A percentile compares a stretch with the other conserved stretches of the same genome.
These are phyloP conservation scores for Ciconia stormi DNA, from an alignment of 2,113 vertebrate genomes.

Conservation along the genomic window DNA sequence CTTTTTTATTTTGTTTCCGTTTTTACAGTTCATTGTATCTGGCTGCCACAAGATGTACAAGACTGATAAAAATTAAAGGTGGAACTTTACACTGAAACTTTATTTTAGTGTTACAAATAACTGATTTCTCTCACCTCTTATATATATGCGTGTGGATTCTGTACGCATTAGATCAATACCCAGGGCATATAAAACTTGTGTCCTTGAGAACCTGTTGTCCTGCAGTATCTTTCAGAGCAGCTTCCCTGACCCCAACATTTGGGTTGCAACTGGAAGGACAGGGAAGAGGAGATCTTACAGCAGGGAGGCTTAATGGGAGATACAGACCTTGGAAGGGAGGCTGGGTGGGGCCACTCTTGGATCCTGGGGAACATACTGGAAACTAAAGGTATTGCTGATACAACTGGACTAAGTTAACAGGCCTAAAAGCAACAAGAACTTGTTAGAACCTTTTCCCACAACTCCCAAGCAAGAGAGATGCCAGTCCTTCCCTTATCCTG, in stretches of 20 bases:
- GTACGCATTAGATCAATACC: not conserved
- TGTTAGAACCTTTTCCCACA: not conserved
- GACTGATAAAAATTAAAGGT: not conserved
- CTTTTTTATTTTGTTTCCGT: not conserved
- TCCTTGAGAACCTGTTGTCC: not conserved
- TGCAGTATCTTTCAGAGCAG: not conserved
- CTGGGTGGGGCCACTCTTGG: too few relatives aligned
- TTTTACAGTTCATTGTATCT: not conserved
- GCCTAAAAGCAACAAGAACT: not conserved
- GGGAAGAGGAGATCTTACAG: not conserved
- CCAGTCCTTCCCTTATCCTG: not conserved
- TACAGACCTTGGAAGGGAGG: not conserved
- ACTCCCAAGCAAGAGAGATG: not conserved
- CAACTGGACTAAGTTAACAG: not conserved
- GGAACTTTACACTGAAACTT: not conserved
- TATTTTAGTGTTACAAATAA: not conserved
- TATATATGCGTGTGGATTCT: not conserved
- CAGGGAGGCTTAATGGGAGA: not conserved
- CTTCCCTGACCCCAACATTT: fast-evolving
- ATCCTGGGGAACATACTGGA: not conserved
- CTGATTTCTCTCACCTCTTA: not conserved
- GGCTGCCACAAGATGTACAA: not conserved
- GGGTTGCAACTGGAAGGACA: not conserved
- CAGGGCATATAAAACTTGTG: not conserved
- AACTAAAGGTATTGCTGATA: not conserved